phyloP scores from a whole-genome alignment of 2,113 vertebrate genomes.

The Daphoenositta chrysoptera region DNA sequence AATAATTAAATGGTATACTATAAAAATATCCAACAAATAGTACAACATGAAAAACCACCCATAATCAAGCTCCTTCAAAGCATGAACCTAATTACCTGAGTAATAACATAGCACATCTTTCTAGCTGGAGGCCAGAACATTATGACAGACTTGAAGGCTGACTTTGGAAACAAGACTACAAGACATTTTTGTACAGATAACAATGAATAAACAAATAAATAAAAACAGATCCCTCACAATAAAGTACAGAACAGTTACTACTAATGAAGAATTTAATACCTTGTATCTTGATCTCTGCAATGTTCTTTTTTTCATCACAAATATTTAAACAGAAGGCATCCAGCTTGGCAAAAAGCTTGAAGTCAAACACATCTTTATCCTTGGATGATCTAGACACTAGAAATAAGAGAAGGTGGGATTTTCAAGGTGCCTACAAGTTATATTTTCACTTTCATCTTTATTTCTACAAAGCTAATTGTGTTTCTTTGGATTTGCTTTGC shows the following conservation, averaged over 20 bases:
- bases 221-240: not conserved
- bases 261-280: constrained; percentile 68
- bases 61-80: not conserved
- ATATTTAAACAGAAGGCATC: constrained; percentile 86
- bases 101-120: not conserved
- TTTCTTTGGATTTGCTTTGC: not conserved
- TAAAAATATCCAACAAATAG: not conserved
- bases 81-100: not conserved
- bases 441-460: not conserved
- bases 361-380: constrained; percentile 78
- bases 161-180: not conserved
- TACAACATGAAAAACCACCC: not conserved
- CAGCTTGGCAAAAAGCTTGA: constrained; percentile 88
- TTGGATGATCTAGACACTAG: constrained; percentile 71
- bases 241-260: not conserved
- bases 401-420: not conserved
- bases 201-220: not conserved
- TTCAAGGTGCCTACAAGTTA: not conserved
- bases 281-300: constrained; percentile 93
- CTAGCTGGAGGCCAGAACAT: not conserved
- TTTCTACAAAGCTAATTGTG: accelerated
- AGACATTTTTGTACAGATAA: not conserved
- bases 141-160: not conserved
- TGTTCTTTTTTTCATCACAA: constrained; percentile 82
- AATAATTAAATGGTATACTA: not conserved